phyloP scores from a whole-genome alignment of 92 coral and sea anemone genomes.

The Muricea muricata region DNA sequence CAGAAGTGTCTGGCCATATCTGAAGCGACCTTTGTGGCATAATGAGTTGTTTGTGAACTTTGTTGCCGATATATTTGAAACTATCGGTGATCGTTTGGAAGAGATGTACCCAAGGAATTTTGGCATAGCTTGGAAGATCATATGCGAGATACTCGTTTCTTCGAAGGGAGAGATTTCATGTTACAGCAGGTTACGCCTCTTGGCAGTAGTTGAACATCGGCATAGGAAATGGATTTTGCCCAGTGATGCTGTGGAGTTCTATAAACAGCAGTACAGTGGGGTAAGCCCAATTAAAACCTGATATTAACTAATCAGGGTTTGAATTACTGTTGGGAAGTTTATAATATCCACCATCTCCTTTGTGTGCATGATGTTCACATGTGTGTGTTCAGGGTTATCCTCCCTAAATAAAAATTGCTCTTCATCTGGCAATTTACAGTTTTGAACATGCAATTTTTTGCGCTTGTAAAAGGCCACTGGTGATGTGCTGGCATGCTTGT shows the following conservation, averaged over 20 bases:
- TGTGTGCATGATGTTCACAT: no score
- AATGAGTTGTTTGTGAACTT: conserved; percentile 12
- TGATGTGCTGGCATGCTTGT: no score
- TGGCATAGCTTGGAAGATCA: not conserved
- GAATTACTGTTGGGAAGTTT: no score
- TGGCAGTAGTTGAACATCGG: conserved; percentile 15
- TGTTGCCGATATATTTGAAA: conserved; percentile 23
- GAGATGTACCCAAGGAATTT: conserved; percentile 14
- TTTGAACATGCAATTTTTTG: no score
- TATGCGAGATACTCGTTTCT: not conserved
- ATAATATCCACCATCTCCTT: no score
- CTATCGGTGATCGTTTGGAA: conserved; percentile 1
- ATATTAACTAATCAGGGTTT: no score
- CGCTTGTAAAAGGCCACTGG: no score
- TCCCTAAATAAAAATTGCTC: no score
- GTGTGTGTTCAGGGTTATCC: no score
- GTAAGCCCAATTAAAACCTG: no score
- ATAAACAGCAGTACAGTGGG: conserved; percentile 30
- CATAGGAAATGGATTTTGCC: conserved; percentile 8
- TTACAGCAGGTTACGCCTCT: conserved; percentile 11
- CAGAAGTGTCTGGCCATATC: conserved; percentile 34
- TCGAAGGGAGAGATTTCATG: not conserved
- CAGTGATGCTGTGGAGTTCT: not conserved
- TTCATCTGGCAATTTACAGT: no score
- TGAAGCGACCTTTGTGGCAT: conserved; percentile 8